Evolutionary conservation across 2,888 invertebrate genomes (phyloP), one percentile per base, ranked within the genome.

Genomic region (Xylophagus ater): DNA sequence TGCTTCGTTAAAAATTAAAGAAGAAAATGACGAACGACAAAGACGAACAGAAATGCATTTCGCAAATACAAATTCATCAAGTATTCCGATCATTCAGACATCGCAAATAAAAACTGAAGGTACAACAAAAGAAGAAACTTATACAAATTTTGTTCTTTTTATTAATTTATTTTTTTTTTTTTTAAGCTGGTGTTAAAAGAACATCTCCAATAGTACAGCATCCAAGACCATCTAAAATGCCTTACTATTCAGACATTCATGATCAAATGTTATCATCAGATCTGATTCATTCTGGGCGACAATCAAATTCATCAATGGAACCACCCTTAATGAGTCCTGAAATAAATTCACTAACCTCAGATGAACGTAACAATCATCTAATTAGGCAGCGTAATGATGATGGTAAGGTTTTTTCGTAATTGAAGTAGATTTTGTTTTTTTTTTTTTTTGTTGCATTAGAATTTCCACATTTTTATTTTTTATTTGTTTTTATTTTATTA

Each of bases 341-440:
- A 59, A 73, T 80, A 32, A 80, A 79, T 66, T 80, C 81, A 29
- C 61, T 71, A 50, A 71, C 72, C 54, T 60, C 65, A 38, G 70
- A 70, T 48, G 71, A 72, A 56, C 66, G 70, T 59, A 15, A 10
- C n/a, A n/a, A n/a, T n/a, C n/a, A n/a, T n/a, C n/a, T n/a, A n/a
- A n/a, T n/a, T n/a, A n/a, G n/a, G n/a, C n/a, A n/a, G n/a, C n/a
- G n/a, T n/a, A n/a, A n/a, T n/a, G n/a, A n/a, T n/a, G n/a, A n/a
- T n/a, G n/a, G n/a, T n/a, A n/a, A n/a, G n/a, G n/a, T n/a, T n/a
- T n/a, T n/a, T n/a, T n/a, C n/a, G n/a, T n/a, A n/a, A n/a, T n/a
- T n/a, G n/a, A n/a, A n/a, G n/a, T n/a, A n/a, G n/a, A n/a, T n/a
- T n/a, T n/a, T n/a, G n/a, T n/a, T n/a, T n/a, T n/a, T n/a, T n/a